Base-by-base conservation (phyloP, 2,113 vertebrate species). In the Progne subis region DNA sequence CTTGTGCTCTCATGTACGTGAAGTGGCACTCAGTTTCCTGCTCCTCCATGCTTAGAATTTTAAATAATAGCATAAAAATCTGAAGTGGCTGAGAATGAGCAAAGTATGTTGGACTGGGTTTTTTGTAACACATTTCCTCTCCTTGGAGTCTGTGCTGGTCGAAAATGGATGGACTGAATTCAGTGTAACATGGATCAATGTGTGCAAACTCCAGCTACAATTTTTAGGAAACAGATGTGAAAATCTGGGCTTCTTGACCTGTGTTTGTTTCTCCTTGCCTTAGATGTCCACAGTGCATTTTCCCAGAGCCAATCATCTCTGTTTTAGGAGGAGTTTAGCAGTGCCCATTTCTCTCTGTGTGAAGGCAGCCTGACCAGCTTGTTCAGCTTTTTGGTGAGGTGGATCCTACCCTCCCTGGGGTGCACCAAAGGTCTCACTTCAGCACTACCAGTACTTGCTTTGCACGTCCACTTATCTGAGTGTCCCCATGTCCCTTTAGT, bases 131-230 rank as follows among this genome's bases (percentile, higher is more conserved):
- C 2, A 12, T 64, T 96, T 91, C 17, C 52, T 89, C 8, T 12
- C 41, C 4, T 67, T 67, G 26, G 18, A 67, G 41, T 32, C 43
- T 53, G 12, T 67, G 32, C 39, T 79, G 21, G 18, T 61, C 4
- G 1, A 84, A 84, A 92, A 74, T 0, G 1, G 25, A 20, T 3
- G 0, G 28, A 29, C 21, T 59, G 46, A 90, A 81, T 75, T 29
- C 32, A 19, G 10, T 16, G 18, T 37, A 80, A 50, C 14, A 37
- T 0, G 0, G 52, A 65, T 67, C 21, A 25, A 3, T 8, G 4
- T 43, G 14, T 63, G 44, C 49, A 71, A 94, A 81, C 23, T 90
- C 8, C 63, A 88, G 76, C 14, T 76, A 50, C 6, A 24, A 9
- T 57, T 93, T 87, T 82, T 46, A 44, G 43, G 43, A 79, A 63